A percentile compares a stretch with the other conserved stretches of the same genome.
These are phyloP conservation scores for Drosophila parvula DNA, from an alignment of 1,140 invertebrate genomes.

Conservation along the genomic window DNA sequence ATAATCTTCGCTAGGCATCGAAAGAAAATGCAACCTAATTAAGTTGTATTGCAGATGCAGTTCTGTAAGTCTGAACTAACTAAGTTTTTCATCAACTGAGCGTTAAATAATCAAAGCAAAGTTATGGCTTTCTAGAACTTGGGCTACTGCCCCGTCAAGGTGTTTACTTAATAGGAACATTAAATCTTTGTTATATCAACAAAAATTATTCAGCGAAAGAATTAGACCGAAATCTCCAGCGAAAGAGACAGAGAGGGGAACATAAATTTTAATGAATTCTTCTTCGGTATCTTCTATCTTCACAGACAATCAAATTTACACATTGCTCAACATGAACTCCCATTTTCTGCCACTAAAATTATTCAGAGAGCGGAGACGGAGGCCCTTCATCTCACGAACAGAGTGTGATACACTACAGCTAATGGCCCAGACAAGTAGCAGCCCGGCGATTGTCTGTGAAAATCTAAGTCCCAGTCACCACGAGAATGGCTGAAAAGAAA, in stretches of 20 bases:
- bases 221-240: slow-evolving; percentile 11
- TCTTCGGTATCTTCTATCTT: slow-evolving; percentile 15
- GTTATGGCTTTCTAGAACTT: slow-evolving; percentile 10
- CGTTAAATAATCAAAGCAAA: slow-evolving; percentile 1
- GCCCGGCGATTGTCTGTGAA: slow-evolving; percentile 65
- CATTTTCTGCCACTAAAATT: slow-evolving; percentile 16
- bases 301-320: slow-evolving; percentile 38
- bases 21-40: slow-evolving; percentile 25
- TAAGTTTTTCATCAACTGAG: slow-evolving; percentile 6
- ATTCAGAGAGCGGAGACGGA: slow-evolving; percentile 15
- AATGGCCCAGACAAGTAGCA: slow-evolving; percentile 50
- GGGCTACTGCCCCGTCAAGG: slow-evolving; percentile 11
- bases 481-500: slow-evolving; percentile 46
- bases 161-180: slow-evolving; percentile 11
- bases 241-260: not conserved
- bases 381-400: slow-evolving; percentile 40
- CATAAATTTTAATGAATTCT: slow-evolving; percentile 24
- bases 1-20: slow-evolving; percentile 1
- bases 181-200: slow-evolving; percentile 1
- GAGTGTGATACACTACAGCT: slow-evolving; percentile 24
- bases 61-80: slow-evolving; percentile 7
- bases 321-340: slow-evolving; percentile 38
- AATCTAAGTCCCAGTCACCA: slow-evolving; percentile 47
- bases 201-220: not conserved
- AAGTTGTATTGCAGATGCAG: slow-evolving; percentile 2